Base-by-base conservation (phyloP, 1,140 invertebrate species). In the Drosophila ohnishii region DNA sequence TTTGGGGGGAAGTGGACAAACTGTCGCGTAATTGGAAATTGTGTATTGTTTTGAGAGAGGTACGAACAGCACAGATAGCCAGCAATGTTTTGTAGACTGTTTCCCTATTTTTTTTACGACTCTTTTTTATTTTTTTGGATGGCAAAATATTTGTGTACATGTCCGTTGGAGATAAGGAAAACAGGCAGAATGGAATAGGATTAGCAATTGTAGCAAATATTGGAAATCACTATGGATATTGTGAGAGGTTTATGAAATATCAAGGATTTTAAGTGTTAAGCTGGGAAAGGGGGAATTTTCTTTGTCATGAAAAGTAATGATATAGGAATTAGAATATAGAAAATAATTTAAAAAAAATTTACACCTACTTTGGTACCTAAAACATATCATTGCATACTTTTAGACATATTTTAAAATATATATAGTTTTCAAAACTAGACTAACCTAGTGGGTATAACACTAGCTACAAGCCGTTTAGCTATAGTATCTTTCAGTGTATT, bases 21-120 rank as follows among this genome's bases (percentile, higher is more conserved):
- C 83, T 87, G 79, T 85, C 75, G 83, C 80, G 75, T 85, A 87
- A 85, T 87, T 87, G 82, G 82, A 85, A 86, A 85, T 71, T 87
- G 78, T 78, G 78, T 78, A 82, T 85, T 82, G 75, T 71, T 82
- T 78, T 63, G 44, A 71, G 50, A 67, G 69, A 47, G 40, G 47
- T 35, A 16, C 61, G 61, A 40, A 74, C 51, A 59, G 56, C 60
- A 69, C 55, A 57, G 35, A 66, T 76, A 48, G 51, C 30, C 16
- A 7, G n/a, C 30, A 0, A 14, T 25, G 19, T 61, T 60, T 2
- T 11, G 34, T 39, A 14, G 25, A 56, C 16, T 67, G 30, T 40
- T 48, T 61, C 14, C 16, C 32, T 11, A 3, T 28, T 16, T 2
- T 11, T 30, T 10, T 16, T 10, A 1, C 6, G 3, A 6, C n/a